Evolutionary conservation across 2,888 invertebrate genomes (phyloP).

Genomic region (Dolichopus griseipennis): DNA sequence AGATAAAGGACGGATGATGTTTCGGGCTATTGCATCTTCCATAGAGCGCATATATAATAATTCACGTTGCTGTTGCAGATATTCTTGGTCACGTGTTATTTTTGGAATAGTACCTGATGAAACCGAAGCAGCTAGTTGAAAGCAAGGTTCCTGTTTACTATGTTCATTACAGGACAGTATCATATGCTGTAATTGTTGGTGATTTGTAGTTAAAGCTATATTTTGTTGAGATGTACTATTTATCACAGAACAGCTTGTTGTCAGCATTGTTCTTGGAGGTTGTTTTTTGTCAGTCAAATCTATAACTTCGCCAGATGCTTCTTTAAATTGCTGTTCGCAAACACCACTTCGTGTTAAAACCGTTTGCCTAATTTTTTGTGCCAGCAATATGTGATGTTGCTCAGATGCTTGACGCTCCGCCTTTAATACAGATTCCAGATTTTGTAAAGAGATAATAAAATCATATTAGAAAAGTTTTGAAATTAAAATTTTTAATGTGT

Average conservation of each 20-base stretch:
- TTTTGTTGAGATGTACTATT: conserved; percentile 35
- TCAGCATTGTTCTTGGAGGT: conserved; percentile 47
- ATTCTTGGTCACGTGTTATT: conserved; percentile 45
- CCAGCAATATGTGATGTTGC: conserved; percentile 54
- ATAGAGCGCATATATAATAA: conserved; percentile 53
- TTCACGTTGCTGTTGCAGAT: conserved; percentile 57
- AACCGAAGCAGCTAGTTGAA: conserved; percentile 11
- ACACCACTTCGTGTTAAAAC: conserved; percentile 69
- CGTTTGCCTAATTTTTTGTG: conserved; percentile 81
- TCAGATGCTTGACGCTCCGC: conserved; percentile 51
- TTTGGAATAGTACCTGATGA: neutral
- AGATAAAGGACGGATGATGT: conserved; percentile 57
- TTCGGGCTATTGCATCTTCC: conserved; percentile 37
- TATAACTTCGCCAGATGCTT: conserved; percentile 56
- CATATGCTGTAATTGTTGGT: conserved; percentile 9
- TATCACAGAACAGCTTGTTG: conserved; percentile 41
- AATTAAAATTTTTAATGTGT: too few relatives aligned
- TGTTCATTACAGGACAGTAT: conserved; percentile 19
- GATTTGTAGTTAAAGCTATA: conserved; percentile 24
- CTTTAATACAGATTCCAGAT: conserved; percentile 21
- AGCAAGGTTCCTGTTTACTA: conserved; percentile 23
- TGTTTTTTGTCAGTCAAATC: conserved; percentile 64
- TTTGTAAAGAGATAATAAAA: neutral
- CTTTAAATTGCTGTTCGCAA: conserved; percentile 49
- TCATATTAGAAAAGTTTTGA: too few relatives aligned